These are phyloP conservation scores for Brenthis hecate DNA, from an alignment of 2,888 invertebrate genomes.

Conservation along the genomic window DNA sequence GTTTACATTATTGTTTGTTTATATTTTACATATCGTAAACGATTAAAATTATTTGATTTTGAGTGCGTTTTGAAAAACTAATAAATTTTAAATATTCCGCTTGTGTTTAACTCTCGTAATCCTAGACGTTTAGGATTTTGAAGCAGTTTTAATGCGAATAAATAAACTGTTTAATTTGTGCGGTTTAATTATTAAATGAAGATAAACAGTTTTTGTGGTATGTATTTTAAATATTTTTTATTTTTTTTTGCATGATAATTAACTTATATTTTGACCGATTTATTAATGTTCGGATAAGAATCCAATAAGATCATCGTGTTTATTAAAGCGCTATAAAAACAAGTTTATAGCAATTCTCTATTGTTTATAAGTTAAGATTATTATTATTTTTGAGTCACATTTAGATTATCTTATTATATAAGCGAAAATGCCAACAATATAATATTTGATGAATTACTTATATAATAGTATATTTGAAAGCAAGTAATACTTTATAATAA, in stretches of 20 bases:
- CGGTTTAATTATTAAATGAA: conserved; percentile 10
- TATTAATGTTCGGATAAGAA: conserved; percentile 9
- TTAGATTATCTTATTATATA: too few species aligned
- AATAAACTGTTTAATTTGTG: conserved; percentile 5
- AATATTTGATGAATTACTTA: too few species aligned
- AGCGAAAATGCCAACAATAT: too few species aligned
- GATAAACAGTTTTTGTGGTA: conserved; percentile 13
- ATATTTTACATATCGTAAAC: not conserved
- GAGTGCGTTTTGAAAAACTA: not conserved
- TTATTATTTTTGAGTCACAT: too few species aligned
- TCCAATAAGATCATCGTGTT: conserved; percentile 4
- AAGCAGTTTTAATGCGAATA: conserved; percentile 24
- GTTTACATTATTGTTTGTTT: conserved; percentile 17
- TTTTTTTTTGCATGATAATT: too few species aligned
- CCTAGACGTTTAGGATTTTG: conserved; percentile 21
- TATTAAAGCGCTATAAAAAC: too few species aligned
- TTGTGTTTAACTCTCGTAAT: conserved; percentile 27
- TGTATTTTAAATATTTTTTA: conserved; percentile 1
- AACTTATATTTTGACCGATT: too few species aligned
- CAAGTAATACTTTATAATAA: too few species aligned
- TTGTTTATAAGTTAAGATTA: too few species aligned
- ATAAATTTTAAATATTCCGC: not conserved
- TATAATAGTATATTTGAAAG: too few species aligned
- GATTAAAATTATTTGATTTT: not conserved
- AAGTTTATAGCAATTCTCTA: not conserved